Evolutionary conservation across 2,113 vertebrate species (phyloP), one percentile per base, ranked within the genome.

Genomic region (Cebidichthys violaceus): DNA sequence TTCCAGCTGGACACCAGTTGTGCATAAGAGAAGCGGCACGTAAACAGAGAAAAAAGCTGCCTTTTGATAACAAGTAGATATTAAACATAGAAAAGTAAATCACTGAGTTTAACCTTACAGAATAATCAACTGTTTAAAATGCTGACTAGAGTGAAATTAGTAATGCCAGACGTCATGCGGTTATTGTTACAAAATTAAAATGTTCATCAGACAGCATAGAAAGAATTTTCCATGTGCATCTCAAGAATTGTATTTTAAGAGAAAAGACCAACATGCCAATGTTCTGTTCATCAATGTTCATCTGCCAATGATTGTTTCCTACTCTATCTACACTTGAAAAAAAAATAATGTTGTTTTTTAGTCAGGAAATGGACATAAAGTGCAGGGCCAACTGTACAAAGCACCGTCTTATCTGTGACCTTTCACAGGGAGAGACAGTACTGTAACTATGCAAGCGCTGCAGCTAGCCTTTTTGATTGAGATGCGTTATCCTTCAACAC

Each of bases 11-110:
- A 81, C 86, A 86, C 78, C 75, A 82, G 35, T 64, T 70, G 35
- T 47, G 9, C 84, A 70, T 70, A 73, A 79, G 43, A 82, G 65
- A 84, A 87, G 85, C 81, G 55, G 86, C 60, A 82, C 83, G 74
- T 88, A 86, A 89, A 90, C 76, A 85, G 69, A 86, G 67, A 74
- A 85, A 77, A 47, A 88, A 93, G 91, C 88, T 93, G 93, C 91
- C 90, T 82, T 88, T 88, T 91, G 66, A 80, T 68, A 60, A 79
- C 14, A 62, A 59, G 61, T 60, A 73, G 50, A 86, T 41, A 74
- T 3, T 57, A 37, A 77, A 83, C 31, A 59, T 45, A 77, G 60
- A 83, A 11, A 29, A 83, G 15, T 41, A 67, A 73, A 55, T 86
- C 70, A 67, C 74, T 86, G 78, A 88, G 75, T 70, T 80, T 11